Evolutionary conservation across 2,888 invertebrate species (phyloP), one percentile per base, ranked within the genome.

Genomic region (Lasioglossum calceatum): DNA sequence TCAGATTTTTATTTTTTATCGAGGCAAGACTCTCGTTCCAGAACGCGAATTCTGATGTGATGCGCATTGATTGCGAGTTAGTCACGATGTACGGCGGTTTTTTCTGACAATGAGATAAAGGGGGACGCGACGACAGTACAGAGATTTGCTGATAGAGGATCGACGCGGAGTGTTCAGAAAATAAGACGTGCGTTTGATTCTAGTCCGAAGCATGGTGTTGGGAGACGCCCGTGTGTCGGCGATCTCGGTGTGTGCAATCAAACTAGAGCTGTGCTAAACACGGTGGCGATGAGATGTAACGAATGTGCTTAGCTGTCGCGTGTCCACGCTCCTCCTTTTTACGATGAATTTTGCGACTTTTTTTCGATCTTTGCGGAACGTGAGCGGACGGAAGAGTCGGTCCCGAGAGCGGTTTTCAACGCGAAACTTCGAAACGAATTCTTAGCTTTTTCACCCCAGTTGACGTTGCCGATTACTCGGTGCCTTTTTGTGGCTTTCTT

Each of bases 241-340:
- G 23, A 42, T 76, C 72, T 82, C 64, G 72, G 0, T 2, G 77
- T 81, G 81, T 86, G 87, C 87, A 87, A 87, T 87, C n/a, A 3
- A 23, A 54, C 23, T 2, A 8, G 50, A 23, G 54, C 23, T 23
- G 54, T 23, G 54, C 8, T 0, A 8, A 2, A 8, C 0, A 36
- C 36, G 36, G 36, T 4, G 8, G 23, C 23, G 2, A 54, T 8
- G 50, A 23, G 8, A 7, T 54, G 7, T 23, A 27, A 70, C 16
- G 16, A n/a, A 39, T 27, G 19, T 70, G 14, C n/a, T 61, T 32
- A 71, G 81, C 75, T 67, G 70, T 75, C 39, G 77, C 23, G 23
- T 32, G 61, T n/a, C 12, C 58, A 4, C 12, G 61, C 12, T 12
- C 58, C 19, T 50, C 7, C 23, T 8, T 8, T 61, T 14, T 16